phyloP scores from a whole-genome alignment of 2,797 vertebrate species.

The Typhlichthys subterraneus region DNA sequence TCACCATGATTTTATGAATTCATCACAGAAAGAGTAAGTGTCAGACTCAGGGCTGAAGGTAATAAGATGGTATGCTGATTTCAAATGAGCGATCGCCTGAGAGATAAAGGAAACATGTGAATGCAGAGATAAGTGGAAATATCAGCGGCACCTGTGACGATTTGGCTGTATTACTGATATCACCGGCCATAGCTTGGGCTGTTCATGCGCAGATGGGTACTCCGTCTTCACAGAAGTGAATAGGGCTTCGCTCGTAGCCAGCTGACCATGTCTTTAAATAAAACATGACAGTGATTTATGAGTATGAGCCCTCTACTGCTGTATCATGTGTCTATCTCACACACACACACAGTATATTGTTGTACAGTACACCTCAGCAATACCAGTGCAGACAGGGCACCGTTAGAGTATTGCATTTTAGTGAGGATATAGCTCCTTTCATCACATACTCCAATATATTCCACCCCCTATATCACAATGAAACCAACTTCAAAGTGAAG shows the following conservation, averaged over 20 bases:
- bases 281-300: constrained; percentile 75
- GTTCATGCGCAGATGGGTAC: constrained; percentile 30
- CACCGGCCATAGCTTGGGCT: constrained; percentile 45
- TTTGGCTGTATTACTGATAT: constrained; percentile 50
- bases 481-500: constrained; percentile 39
- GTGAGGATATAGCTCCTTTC: constrained; percentile 22
- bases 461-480: constrained; percentile 17
- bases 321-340: constrained; percentile 38
- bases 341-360: constrained; percentile 22
- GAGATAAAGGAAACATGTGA: constrained; percentile 43
- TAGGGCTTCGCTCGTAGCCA: constrained; percentile 36
- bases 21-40: constrained; percentile 71
- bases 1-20: constrained; percentile 70
- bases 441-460: constrained; percentile 9
- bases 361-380: constrained; percentile 50
- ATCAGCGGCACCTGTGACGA: constrained; percentile 56
- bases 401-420: constrained; percentile 26
- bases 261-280: constrained; percentile 62
- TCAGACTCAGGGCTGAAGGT: constrained; percentile 66
- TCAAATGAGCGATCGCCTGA: constrained; percentile 33
- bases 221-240: constrained; percentile 38
- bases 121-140: constrained; percentile 48
- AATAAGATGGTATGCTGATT: constrained; percentile 39
- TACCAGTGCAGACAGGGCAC: constrained; percentile 44
- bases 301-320: constrained; percentile 45